phyloP scores from a whole-genome alignment of 2,888 invertebrate genomes.

The Eugnorisma glareosa region DNA sequence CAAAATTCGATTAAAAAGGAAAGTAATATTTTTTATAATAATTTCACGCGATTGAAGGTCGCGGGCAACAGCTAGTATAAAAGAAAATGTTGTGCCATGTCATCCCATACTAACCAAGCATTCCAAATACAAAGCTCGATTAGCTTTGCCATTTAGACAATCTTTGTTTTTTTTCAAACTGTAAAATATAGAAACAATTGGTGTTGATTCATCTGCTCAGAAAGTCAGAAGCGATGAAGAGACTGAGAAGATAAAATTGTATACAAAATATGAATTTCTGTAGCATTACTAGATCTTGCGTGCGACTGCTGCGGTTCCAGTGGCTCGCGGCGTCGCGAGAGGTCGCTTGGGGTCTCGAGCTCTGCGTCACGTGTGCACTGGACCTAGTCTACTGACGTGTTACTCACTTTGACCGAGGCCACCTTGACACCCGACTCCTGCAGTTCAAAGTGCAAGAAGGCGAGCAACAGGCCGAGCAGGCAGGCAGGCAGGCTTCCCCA shows the following conservation, averaged over 20 bases:
- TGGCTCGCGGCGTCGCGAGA: background rate
- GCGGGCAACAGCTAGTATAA: too few relatives aligned
- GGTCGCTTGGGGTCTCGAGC: background rate
- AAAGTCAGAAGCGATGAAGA: background rate
- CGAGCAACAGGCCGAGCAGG: slow-evolving; percentile 70
- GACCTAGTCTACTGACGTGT: background rate
- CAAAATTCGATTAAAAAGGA: too few relatives aligned
- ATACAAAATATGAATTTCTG: background rate
- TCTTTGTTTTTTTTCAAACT: background rate
- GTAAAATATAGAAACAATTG: background rate
- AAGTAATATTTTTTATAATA: too few relatives aligned
- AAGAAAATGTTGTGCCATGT: too few relatives aligned
- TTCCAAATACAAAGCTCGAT: background rate
- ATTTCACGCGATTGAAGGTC: too few relatives aligned
- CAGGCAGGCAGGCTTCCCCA: slow-evolving; percentile 76
- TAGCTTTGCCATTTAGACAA: background rate
- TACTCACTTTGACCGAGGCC: slow-evolving; percentile 59
- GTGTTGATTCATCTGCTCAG: background rate
- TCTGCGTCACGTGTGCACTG: background rate
- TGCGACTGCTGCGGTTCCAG: too few relatives aligned
- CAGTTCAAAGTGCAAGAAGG: slow-evolving; percentile 69
- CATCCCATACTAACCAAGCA: background rate
- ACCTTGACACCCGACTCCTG: slow-evolving; percentile 68
- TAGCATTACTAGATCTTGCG: background rate
- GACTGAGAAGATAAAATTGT: background rate